These are phyloP conservation scores for Pelobates cultripes DNA, from an alignment of 2,797 vertebrate species.

Conservation along the genomic window DNA sequence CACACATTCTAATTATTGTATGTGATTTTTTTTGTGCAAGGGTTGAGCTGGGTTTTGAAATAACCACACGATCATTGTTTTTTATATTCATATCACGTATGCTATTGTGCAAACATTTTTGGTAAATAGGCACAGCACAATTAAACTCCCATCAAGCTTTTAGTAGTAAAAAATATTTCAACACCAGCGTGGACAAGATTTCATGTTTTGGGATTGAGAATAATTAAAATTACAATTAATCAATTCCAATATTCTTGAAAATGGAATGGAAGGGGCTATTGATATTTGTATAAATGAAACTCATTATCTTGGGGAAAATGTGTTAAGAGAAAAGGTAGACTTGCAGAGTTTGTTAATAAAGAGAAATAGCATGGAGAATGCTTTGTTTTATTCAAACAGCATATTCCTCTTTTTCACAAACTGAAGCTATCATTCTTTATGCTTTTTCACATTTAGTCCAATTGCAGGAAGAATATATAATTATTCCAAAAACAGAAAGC, in stretches of 20 bases:
- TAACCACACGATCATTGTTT: no score
- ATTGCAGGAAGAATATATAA: neutral
- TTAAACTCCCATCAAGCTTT: no score
- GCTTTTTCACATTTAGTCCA: neutral
- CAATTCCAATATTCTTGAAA: constrained; percentile 40
- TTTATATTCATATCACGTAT: no score
- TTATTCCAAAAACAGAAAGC: no score
- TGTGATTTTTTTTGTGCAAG: no score
- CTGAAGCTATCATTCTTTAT: neutral
- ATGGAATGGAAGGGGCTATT: constrained; percentile 43
- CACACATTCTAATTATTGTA: no score
- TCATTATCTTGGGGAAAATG: constrained; percentile 22
- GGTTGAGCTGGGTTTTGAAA: no score
- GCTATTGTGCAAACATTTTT: no score
- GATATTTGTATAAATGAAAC: constrained; percentile 43
- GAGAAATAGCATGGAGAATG: constrained; percentile 18
- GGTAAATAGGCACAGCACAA: no score
- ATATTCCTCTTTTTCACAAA: constrained; percentile 18
- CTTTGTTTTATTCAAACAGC: constrained; percentile 14
- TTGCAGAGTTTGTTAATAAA: constrained; percentile 34
- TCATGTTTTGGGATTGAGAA: constrained; percentile 20
- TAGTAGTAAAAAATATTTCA: no score
- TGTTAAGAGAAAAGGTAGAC: constrained; percentile 4
- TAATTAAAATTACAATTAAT: constrained; percentile 45
- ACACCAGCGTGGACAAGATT: neutral